phyloP scores from a whole-genome alignment of 2,797 vertebrate genomes.

The Anisognathus igniventris region DNA sequence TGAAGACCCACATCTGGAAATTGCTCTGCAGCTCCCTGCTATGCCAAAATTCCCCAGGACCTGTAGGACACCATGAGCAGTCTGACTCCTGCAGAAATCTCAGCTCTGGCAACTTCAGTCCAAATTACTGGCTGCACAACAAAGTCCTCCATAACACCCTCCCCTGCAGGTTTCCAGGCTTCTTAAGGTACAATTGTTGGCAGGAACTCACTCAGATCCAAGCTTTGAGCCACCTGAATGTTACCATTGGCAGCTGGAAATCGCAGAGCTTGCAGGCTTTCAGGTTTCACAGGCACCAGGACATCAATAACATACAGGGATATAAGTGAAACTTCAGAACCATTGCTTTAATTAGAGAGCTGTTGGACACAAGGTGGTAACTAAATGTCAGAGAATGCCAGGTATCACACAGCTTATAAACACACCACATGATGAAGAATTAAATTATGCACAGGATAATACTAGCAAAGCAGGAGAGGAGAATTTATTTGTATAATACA shows the following conservation, averaged over 20 bases:
- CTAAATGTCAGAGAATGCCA: background rate
- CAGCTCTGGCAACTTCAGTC: background rate
- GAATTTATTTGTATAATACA: background rate
- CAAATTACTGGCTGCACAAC: background rate
- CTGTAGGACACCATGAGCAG: fast-evolving
- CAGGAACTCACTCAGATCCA: background rate
- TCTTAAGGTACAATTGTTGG: background rate
- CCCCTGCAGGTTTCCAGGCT: background rate
- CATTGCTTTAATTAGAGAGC: background rate
- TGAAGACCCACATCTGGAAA: background rate
- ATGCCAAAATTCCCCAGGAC: background rate
- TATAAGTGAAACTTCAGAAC: background rate
- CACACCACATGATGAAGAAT: background rate
- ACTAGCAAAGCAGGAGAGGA: background rate
- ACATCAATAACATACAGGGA: background rate
- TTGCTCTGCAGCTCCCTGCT: background rate
- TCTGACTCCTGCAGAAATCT: background rate
- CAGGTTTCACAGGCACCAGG: background rate
- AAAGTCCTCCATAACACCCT: background rate
- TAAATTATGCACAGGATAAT: background rate
- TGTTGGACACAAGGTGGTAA: background rate
- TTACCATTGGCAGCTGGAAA: background rate
- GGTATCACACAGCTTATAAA: background rate
- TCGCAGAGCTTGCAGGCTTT: background rate
- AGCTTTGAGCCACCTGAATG: background rate